Evolutionary conservation across 2,888 invertebrate species (phyloP).

Genomic region (Ctena decussata): DNA sequence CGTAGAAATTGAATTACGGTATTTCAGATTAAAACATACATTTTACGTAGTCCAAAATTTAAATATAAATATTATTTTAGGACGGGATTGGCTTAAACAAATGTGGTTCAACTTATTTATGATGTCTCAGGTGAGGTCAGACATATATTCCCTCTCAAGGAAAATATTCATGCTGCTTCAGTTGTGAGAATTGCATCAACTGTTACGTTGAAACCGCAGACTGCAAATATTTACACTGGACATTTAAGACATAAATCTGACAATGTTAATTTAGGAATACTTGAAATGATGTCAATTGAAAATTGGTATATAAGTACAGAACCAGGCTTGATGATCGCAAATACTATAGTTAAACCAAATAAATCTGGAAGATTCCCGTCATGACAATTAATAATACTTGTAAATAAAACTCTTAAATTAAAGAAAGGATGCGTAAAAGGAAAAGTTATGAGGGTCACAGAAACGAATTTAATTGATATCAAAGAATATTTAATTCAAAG

Average conservation of each 20-base stretch:
- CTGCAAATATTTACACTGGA: no score
- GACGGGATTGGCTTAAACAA: not conserved
- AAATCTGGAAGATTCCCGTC: slow-evolving; percentile 11
- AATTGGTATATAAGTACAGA: not conserved
- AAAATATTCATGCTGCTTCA: not conserved
- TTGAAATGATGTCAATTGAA: no score
- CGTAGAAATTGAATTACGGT: not conserved
- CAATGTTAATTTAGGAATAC: not conserved
- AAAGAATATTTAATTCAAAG: not conserved
- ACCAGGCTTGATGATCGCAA: slow-evolving; percentile 8
- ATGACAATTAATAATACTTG: slow-evolving; percentile 11
- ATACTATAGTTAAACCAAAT: not conserved
- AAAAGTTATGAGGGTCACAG: not conserved
- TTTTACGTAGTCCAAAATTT: not conserved
- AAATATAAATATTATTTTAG: not conserved
- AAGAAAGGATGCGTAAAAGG: not conserved
- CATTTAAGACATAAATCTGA: no score
- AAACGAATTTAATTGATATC: no score
- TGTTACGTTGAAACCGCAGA: not conserved
- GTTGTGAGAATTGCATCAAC: not conserved
- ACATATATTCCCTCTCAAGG: not conserved
- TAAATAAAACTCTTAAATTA: not conserved
- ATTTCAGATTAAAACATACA: not conserved
- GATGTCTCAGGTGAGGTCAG: not conserved
- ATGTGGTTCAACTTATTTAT: not conserved